These are phyloP conservation scores for Phalacrocorax pelagicus DNA, from an alignment of 2,113 vertebrate species.

Conservation along the genomic window DNA sequence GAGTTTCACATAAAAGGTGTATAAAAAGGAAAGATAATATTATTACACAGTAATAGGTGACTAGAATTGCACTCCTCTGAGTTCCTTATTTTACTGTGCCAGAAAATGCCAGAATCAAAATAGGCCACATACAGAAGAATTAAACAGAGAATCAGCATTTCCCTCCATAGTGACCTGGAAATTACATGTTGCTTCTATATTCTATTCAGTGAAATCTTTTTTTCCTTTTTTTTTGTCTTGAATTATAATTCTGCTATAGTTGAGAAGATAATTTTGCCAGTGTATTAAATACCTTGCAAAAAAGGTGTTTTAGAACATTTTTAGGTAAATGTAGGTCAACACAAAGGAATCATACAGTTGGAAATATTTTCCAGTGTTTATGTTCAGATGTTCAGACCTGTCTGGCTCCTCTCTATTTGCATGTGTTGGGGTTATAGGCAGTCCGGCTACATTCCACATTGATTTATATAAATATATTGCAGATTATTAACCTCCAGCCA, in stretches of 20 bases:
- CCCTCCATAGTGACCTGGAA: background rate
- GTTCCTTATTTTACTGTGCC: background rate
- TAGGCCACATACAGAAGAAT: background rate
- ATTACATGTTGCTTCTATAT: background rate
- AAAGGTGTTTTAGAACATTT: constrained; percentile 56
- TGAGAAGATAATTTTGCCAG: constrained; percentile 45
- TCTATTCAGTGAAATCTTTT: background rate
- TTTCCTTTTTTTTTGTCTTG: background rate
- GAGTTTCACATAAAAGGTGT: background rate
- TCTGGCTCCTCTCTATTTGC: constrained; percentile 71
- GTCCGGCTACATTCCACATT: constrained; percentile 67
- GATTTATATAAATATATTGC: constrained; percentile 72
- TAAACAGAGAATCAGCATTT: constrained; percentile 1
- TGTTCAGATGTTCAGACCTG: constrained; percentile 75
- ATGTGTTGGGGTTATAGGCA: constrained; percentile 67
- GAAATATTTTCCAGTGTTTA: constrained; percentile 75
- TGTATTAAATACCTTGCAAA: constrained; percentile 54
- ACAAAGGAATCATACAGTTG: constrained; percentile 65
- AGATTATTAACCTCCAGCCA: constrained; percentile 66
- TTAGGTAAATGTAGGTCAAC: constrained; percentile 70
- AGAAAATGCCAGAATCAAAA: background rate
- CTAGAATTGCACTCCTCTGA: background rate
- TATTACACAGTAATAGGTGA: background rate
- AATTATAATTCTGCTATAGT: background rate
- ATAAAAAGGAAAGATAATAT: background rate